Conservation (phyloP, 1,140 invertebrate species). For the Sweltsa coloradensis region DNA sequence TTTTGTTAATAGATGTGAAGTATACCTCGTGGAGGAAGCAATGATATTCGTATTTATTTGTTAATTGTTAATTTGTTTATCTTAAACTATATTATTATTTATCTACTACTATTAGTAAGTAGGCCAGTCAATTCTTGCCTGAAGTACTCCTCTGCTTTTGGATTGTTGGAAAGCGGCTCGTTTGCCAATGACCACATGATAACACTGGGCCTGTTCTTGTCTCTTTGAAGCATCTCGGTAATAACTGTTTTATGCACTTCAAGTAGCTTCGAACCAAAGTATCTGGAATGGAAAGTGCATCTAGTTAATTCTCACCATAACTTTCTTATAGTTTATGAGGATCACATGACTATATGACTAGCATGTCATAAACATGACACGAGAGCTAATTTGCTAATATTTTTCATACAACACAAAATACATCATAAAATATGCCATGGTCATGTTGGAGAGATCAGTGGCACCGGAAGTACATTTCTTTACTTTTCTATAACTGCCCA, state of each 20-base stretch:
- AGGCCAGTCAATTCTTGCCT: slow-evolving; percentile 26
- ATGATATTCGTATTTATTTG: neutral
- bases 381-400: no score
- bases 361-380: neutral
- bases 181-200: slow-evolving; percentile 55
- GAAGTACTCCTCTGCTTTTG: slow-evolving; percentile 38
- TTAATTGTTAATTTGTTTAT: neutral
- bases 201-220: slow-evolving; percentile 47
- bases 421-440: neutral
- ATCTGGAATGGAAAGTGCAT: neutral
- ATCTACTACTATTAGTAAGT: neutral
- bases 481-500: no score
- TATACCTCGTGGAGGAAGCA: no score
- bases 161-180: slow-evolving; percentile 37
- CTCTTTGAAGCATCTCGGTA: slow-evolving; percentile 38
- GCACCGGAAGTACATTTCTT: neutral
- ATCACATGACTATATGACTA: neutral
- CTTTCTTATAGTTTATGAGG: neutral
- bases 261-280: slow-evolving; percentile 26
- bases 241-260: slow-evolving; percentile 39
- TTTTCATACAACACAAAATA: neutral
- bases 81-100: slow-evolving; percentile 4
- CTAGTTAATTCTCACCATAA: no score
- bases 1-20: no score
- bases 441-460: neutral